These are phyloP conservation scores for Crotophaga sulcirostris DNA, from an alignment of 2,113 vertebrate genomes.

Conservation along the genomic window DNA sequence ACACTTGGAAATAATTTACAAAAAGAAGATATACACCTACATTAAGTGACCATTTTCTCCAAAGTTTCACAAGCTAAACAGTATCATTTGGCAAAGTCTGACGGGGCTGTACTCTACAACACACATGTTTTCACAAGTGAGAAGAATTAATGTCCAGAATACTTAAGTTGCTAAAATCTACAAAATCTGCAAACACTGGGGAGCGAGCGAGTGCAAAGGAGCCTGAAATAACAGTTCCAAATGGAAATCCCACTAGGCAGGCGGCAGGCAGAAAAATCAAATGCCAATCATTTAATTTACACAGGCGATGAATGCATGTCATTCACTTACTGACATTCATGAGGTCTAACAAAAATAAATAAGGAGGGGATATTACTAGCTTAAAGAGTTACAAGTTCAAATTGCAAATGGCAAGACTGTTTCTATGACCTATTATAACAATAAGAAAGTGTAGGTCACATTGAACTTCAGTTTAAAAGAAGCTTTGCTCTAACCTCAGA, in stretches of 20 bases:
- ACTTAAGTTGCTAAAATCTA: not conserved
- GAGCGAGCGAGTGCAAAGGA: not conserved
- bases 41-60: not conserved
- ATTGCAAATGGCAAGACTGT: constrained; percentile 11
- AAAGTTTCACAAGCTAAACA: not conserved
- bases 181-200: not conserved
- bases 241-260: not conserved
- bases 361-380: not conserved
- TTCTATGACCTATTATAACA: not conserved
- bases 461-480: not conserved
- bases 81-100: not conserved
- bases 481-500: not conserved
- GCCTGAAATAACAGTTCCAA: not conserved
- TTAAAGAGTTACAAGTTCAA: not conserved
- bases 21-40: not conserved
- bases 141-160: constrained; percentile 36
- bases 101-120: not conserved
- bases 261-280: not conserved
- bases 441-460: not conserved
- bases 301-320: not conserved
- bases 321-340: not conserved
- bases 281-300: constrained; percentile 25
- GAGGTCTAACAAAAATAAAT: constrained; percentile 23
- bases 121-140: constrained; percentile 58
- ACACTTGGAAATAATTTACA: not conserved